A percentile compares a stretch with the other conserved stretches of the same genome.
Conservation (phyloP, 2,888 invertebrate species). For the Carabus problematicus region DNA sequence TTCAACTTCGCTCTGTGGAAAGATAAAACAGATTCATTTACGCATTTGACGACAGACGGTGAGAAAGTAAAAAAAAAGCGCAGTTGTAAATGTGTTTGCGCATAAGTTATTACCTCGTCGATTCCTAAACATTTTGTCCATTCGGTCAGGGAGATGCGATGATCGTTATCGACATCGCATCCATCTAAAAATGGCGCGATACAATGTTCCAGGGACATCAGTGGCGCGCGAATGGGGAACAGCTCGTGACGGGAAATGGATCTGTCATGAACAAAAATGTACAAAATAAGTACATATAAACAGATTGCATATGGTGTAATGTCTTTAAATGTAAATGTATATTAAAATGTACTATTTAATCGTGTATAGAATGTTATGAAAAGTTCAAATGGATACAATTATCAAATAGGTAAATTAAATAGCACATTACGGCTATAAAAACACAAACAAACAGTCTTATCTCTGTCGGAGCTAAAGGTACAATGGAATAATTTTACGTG, state of each 20-base stretch:
- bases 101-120: slow-evolving; percentile 70
- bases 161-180: slow-evolving; percentile 89
- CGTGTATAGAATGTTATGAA: too few species aligned
- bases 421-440: too few species aligned
- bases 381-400: too few species aligned
- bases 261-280: slow-evolving; percentile 57
- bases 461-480: too few species aligned
- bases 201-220: slow-evolving; percentile 96
- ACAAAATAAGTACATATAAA: neutral
- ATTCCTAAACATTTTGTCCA: slow-evolving; percentile 91
- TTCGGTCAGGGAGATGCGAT: slow-evolving; percentile 88
- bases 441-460: too few species aligned
- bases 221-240: slow-evolving; percentile 93
- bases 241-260: slow-evolving; percentile 92
- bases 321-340: too few species aligned
- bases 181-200: slow-evolving; percentile 94
- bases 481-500: too few species aligned
- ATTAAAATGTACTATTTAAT: too few species aligned
- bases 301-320: too few species aligned
- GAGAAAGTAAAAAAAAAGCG: slow-evolving; percentile 33
- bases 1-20: slow-evolving; percentile 74
- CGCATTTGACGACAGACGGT: neutral
- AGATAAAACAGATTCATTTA: slow-evolving; percentile 44
- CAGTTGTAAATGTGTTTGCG: slow-evolving; percentile 13
- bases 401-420: too few species aligned